phyloP scores from a whole-genome alignment of 2,797 vertebrate species.

The Sebastes hopkinsi region DNA sequence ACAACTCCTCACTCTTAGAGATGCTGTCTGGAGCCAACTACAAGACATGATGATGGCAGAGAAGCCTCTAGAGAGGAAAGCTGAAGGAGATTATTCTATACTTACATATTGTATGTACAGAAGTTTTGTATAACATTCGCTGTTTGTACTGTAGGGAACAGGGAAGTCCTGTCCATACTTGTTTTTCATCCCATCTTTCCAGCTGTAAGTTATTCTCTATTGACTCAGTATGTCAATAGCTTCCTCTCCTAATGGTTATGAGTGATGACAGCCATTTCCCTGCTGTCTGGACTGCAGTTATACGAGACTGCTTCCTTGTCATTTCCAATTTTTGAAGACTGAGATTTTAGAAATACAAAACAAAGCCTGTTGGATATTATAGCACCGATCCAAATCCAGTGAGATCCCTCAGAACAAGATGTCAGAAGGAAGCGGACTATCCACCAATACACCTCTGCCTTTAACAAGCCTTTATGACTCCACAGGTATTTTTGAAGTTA shows the following conservation, averaged over 20 bases:
- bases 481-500: neutral
- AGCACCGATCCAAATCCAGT: neutral
- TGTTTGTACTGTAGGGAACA: neutral
- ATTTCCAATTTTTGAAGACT: conserved; percentile 14
- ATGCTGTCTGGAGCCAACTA: neutral
- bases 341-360: conserved; percentile 1
- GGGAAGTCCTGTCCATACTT: neutral
- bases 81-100: neutral
- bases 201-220: neutral
- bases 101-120: neutral
- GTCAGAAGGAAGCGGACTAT: no score
- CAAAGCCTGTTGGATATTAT: neutral
- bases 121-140: neutral
- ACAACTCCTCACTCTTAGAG: neutral
- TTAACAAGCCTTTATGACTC: neutral
- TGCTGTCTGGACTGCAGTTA: conserved; percentile 9
- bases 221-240: conserved; percentile 14
- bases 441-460: neutral
- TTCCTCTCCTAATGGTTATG: conserved; percentile 4
- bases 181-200: conserved; percentile 5
- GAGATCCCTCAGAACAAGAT: neutral
- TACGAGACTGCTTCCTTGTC: neutral
- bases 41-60: neutral
- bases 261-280: conserved; percentile 14
- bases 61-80: neutral